A percentile compares a stretch with the other conserved stretches of the same genome.
Evolutionary conservation across 2,797 vertebrate genomes (phyloP).

Genomic region (Cynodonichthys magdalenae): DNA sequence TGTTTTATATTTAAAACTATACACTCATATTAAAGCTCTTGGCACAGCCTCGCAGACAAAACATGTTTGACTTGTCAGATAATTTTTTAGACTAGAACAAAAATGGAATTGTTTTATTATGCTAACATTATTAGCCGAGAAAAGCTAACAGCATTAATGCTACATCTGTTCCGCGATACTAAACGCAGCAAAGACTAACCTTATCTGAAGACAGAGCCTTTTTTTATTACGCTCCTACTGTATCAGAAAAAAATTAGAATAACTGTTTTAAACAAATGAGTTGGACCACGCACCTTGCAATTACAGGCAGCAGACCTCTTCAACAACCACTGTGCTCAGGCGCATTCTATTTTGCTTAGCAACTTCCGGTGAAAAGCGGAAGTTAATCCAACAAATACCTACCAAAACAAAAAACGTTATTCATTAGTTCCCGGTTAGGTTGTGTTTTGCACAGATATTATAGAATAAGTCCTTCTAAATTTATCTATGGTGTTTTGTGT

Average conservation of each 20-base stretch:
- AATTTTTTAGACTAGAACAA: background rate
- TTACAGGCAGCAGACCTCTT: constrained; percentile 15
- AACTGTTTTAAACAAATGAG: background rate
- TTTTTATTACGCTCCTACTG: background rate
- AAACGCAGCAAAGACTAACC: background rate
- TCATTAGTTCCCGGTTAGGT: too few relatives aligned
- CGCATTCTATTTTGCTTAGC: background rate
- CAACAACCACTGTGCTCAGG: background rate
- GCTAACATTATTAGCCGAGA: constrained; percentile 27
- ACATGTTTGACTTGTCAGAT: background rate
- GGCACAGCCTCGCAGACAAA: background rate
- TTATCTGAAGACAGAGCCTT: constrained; percentile 32
- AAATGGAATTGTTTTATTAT: constrained; percentile 1
- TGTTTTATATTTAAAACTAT: background rate
- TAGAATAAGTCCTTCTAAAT: too few relatives aligned
- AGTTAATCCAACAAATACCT: constrained; percentile 3
- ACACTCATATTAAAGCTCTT: accelerated
- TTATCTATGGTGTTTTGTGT: too few relatives aligned
- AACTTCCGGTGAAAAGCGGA: constrained; percentile 60
- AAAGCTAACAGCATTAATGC: constrained; percentile 33
- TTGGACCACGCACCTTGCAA: background rate
- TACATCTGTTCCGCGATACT: constrained; percentile 10
- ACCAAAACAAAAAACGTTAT: background rate
- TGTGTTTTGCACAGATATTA: too few relatives aligned
- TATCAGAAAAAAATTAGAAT: background rate